Conservation (phyloP, 30 jellyfish, hydroid and myxozoan species). For the Haliclystus octoradiatus region DNA sequence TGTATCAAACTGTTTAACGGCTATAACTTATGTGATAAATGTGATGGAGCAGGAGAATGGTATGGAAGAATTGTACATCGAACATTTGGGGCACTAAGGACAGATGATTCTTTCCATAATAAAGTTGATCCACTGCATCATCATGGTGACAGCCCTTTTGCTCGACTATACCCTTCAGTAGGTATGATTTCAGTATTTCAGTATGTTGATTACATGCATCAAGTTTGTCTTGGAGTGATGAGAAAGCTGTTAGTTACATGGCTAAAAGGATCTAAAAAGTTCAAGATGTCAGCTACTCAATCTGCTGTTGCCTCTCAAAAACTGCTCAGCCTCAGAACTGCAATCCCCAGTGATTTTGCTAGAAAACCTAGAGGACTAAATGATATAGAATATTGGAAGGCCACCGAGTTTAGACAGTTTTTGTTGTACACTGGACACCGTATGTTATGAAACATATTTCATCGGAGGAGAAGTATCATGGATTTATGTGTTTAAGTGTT, state of each 20-base stretch:
- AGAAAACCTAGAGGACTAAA: background rate
- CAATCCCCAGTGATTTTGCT: background rate
- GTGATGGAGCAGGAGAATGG: conserved; percentile 4
- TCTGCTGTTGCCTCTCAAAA: background rate
- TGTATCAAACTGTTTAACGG: conserved; percentile 1
- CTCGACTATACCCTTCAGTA: background rate
- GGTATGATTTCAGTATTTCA: background rate
- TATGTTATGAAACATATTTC: background rate
- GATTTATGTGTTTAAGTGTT: background rate
- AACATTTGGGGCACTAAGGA: background rate
- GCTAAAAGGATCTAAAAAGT: background rate
- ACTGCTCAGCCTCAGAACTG: background rate
- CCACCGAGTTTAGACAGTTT: background rate
- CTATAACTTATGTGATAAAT: conserved; percentile 8
- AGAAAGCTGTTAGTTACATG: background rate
- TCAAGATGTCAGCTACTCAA: background rate
- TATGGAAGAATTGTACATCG: background rate
- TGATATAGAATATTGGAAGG: background rate
- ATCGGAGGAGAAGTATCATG: background rate
- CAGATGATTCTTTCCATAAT: background rate
- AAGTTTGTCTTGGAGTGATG: background rate
- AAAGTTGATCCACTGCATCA: too few species aligned
- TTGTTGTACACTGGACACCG: background rate
- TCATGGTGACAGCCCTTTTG: too few species aligned
- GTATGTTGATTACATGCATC: background rate